Evolutionary conservation across 1,140 invertebrate genomes (phyloP).

Genomic region (Leptopilina boulardi): DNA sequence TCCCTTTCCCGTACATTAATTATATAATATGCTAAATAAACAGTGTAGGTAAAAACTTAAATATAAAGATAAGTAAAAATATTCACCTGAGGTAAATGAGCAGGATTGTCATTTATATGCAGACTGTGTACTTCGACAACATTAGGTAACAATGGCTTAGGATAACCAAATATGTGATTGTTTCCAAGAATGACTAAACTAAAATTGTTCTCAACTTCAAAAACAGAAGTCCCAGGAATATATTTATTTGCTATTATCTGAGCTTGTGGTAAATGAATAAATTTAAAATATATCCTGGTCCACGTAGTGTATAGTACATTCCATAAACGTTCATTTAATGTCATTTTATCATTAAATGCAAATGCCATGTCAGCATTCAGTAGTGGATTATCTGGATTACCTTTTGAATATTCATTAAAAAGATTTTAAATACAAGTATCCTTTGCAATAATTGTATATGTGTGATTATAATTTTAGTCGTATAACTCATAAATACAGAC

Average conservation of each 20-base stretch:
- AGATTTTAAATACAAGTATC: background rate
- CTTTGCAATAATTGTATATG: too few relatives aligned
- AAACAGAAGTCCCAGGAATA: conserved; percentile 54
- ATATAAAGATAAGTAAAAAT: background rate
- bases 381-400: conserved; percentile 69
- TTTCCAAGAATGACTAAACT: conserved; percentile 70
- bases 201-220: conserved; percentile 65
- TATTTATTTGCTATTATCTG: conserved; percentile 62
- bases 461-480: too few relatives aligned
- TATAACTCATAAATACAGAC: too few relatives aligned
- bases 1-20: too few relatives aligned
- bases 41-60: conserved; percentile 22
- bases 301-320: conserved; percentile 66
- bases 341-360: conserved; percentile 66
- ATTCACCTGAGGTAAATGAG: conserved; percentile 53
- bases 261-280: conserved; percentile 61
- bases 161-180: conserved; percentile 69
- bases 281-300: conserved; percentile 67
- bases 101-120: conserved; percentile 66
- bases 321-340: conserved; percentile 56
- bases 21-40: too few relatives aligned
- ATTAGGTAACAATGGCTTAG: conserved; percentile 73
- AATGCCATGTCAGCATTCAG: conserved; percentile 71
- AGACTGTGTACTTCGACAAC: conserved; percentile 77
- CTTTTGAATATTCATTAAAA: conserved; percentile 48